phyloP scores from a whole-genome alignment of 2,888 invertebrate species.

The Leptothorax acervorum region DNA sequence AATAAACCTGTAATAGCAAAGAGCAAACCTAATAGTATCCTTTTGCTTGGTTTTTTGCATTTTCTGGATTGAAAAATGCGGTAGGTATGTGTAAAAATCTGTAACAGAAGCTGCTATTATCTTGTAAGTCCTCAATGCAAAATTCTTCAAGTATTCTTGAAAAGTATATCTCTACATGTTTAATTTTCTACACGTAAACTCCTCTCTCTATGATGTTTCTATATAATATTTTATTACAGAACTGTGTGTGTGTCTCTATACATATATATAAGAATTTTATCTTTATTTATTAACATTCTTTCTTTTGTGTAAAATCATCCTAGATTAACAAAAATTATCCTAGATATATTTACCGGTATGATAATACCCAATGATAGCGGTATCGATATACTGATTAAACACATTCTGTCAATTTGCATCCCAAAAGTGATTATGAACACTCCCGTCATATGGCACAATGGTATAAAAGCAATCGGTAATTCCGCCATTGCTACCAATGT shows the following conservation, averaged over 20 bases:
- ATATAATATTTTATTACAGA: too few species aligned
- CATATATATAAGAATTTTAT: background rate
- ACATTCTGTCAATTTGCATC: conserved; percentile 86
- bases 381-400: conserved; percentile 86
- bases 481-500: conserved; percentile 87
- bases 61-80: conserved; percentile 75
- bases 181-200: background rate
- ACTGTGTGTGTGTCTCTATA: too few species aligned
- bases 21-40: conserved; percentile 85
- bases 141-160: conserved; percentile 10
- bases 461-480: conserved; percentile 83
- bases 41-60: conserved; percentile 75
- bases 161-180: background rate
- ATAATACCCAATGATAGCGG: conserved; percentile 84
- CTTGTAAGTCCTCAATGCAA: background rate
- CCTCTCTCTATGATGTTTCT: too few species aligned
- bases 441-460: conserved; percentile 86
- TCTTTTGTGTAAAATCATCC: background rate
- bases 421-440: conserved; percentile 87
- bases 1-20: conserved; percentile 86
- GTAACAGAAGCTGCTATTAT: conserved; percentile 18
- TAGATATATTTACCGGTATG: conserved; percentile 78
- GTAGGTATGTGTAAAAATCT: conserved; percentile 72
- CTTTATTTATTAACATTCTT: background rate
- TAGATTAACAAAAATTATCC: background rate